Evolutionary conservation across 1,140 invertebrate genomes (phyloP).

Genomic region (Lanistes nyassanus): DNA sequence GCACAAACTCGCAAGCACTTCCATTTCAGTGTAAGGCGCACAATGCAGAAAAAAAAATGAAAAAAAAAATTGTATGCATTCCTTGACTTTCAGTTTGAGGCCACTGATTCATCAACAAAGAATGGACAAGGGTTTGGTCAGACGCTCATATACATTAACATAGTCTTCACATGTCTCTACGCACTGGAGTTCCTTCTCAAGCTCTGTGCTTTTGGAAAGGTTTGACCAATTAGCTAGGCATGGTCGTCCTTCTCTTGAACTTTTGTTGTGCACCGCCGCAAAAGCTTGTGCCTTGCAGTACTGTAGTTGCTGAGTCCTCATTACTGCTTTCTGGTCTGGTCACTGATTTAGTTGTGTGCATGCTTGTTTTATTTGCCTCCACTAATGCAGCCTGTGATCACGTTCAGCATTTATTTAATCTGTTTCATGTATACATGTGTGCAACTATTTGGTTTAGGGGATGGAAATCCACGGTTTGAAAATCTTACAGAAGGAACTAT

Average conservation of each 20-base stretch:
- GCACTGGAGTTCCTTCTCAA: conserved; percentile 96
- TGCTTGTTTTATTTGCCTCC: too few relatives aligned
- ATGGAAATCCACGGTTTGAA: too few relatives aligned
- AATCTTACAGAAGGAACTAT: too few relatives aligned
- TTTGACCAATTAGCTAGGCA: conserved; percentile 64
- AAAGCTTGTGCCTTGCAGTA: neutral
- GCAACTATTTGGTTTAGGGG: too few relatives aligned
- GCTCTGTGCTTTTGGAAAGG: conserved; percentile 97
- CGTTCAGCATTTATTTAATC: too few relatives aligned
- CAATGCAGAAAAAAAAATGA: too few relatives aligned
- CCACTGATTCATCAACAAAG: conserved; percentile 18
- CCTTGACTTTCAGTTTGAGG: conserved; percentile 47
- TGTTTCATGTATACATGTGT: too few relatives aligned
- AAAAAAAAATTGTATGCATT: too few relatives aligned
- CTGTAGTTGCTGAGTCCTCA: neutral
- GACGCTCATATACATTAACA: conserved; percentile 80
- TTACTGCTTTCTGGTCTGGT: too few relatives aligned
- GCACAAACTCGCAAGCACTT: too few relatives aligned
- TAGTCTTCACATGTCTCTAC: conserved; percentile 94
- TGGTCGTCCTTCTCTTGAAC: neutral
- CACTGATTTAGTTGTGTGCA: too few relatives aligned
- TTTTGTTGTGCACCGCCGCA: neutral
- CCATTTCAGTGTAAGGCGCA: too few relatives aligned
- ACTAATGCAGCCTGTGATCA: neutral
- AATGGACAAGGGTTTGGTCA: conserved; percentile 33